A percentile compares a stretch with the other conserved stretches of the same genome.
phyloP scores from a whole-genome alignment of 2,888 invertebrate species.

The Leptopterna dolabrata region DNA sequence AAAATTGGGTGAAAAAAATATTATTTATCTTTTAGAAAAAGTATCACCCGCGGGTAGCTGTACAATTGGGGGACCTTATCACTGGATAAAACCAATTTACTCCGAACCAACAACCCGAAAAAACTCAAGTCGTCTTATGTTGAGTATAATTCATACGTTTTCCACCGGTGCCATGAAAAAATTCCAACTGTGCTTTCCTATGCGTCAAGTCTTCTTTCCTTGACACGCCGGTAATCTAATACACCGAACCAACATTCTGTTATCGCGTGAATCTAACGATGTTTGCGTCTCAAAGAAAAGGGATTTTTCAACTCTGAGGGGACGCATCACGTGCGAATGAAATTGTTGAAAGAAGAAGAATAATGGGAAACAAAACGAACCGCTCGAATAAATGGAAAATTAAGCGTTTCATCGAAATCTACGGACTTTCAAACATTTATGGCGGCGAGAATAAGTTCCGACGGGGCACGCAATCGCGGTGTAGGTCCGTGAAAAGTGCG shows the following conservation, averaged over 20 bases:
- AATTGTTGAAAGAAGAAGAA: not conserved
- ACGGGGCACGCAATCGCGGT: not conserved
- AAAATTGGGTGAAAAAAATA: too few species aligned
- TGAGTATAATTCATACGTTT: not conserved
- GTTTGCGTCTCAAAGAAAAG: not conserved
- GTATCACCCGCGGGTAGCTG: too few species aligned
- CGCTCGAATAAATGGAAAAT: not conserved
- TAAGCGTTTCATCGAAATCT: constrained; percentile 1
- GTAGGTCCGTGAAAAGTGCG: not conserved
- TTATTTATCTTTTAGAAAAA: too few species aligned
- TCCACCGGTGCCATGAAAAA: not conserved
- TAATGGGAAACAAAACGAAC: too few species aligned
- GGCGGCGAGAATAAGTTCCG: not conserved
- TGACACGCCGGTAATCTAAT: not conserved
- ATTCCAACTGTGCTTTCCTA: not conserved
- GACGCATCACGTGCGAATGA: not conserved
- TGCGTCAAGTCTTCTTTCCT: not conserved
- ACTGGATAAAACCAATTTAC: too few species aligned
- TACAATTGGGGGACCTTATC: too few species aligned
- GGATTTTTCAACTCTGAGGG: not conserved
- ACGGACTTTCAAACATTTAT: not conserved
- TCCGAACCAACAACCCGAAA: not conserved
- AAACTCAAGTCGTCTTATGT: not conserved
- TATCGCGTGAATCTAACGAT: not conserved
- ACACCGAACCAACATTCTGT: not conserved